Percentiles rank a stretch among this genome's conserved stretches.
Evolutionary conservation across 2,113 vertebrate genomes (phyloP).

Genomic region (Pachycephala philippinensis): DNA sequence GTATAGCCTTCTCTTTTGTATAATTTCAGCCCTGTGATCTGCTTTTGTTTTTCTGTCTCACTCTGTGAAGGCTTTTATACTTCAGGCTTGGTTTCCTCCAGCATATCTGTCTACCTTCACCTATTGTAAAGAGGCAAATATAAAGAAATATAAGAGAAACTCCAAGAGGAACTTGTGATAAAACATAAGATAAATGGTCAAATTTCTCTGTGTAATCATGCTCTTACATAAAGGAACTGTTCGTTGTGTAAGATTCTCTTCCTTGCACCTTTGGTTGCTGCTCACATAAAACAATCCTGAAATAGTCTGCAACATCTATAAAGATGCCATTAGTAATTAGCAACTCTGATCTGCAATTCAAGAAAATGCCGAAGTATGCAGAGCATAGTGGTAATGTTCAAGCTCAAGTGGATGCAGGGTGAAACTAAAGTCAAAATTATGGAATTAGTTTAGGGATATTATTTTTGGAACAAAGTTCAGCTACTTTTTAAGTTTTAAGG

Average conservation of each 20-base stretch:
- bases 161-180: background rate
- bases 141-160: background rate
- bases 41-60: background rate
- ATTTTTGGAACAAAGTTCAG: background rate
- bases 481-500: background rate
- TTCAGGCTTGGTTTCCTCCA: background rate
- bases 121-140: background rate
- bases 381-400: background rate
- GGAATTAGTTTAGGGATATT: background rate
- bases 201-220: background rate
- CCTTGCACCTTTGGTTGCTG: background rate
- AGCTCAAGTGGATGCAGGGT: background rate
- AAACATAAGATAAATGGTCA: background rate
- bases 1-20: background rate
- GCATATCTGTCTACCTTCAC: background rate
- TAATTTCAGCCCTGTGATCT: background rate
- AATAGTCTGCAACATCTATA: background rate
- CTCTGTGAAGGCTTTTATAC: background rate
- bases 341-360: background rate
- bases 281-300: background rate
- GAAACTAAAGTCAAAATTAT: background rate
- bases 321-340: background rate
- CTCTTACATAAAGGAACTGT: background rate
- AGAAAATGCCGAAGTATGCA: fast-evolving
- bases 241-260: background rate